A percentile compares a stretch with the other conserved stretches of the same genome.
Evolutionary conservation across 2,797 vertebrate genomes (phyloP).

Genomic region (Salarias fasciatus): DNA sequence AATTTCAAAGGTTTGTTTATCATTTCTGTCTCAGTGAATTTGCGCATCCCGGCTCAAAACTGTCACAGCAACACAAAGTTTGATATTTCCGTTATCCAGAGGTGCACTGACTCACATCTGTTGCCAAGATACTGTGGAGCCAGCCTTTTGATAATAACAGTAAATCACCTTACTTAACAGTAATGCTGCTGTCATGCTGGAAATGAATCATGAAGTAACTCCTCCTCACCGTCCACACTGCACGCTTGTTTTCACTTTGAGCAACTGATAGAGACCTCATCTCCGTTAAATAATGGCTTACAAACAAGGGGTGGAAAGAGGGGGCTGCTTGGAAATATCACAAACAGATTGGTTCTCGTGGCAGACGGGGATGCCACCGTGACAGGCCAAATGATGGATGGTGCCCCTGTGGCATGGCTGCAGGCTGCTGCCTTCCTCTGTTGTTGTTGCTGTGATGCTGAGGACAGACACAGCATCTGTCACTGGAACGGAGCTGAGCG

Average conservation of each 20-base stretch:
- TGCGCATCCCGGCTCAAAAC: not conserved
- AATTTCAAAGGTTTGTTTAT: conserved; percentile 96
- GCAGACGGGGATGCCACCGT: conserved; percentile 53
- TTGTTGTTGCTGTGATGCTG: conserved; percentile 66
- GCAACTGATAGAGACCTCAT: conserved; percentile 9
- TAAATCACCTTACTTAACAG: conserved; percentile 50
- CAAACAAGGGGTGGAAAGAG: not conserved
- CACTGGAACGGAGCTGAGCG: conserved; percentile 51
- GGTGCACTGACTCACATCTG: conserved; percentile 32
- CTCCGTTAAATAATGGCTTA: conserved; percentile 13
- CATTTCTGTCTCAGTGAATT: not conserved
- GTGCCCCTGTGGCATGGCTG: conserved; percentile 62
- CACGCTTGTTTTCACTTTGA: conserved; percentile 25
- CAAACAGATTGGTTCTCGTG: conserved; percentile 23
- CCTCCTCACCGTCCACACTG: conserved; percentile 1
- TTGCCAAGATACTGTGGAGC: conserved; percentile 37
- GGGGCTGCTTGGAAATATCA: conserved; percentile 20
- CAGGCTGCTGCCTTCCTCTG: conserved; percentile 65
- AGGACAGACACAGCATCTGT: conserved; percentile 68
- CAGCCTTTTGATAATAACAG: conserved; percentile 35
- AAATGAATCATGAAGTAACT: conserved; percentile 32
- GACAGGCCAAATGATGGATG: conserved; percentile 69
- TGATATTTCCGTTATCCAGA: conserved; percentile 9
- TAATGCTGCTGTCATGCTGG: conserved; percentile 31
- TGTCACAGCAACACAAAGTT: conserved; percentile 5